These are phyloP conservation scores for Orcinus orca DNA, from an alignment of 2,113 vertebrate genomes.

Conservation along the genomic window DNA sequence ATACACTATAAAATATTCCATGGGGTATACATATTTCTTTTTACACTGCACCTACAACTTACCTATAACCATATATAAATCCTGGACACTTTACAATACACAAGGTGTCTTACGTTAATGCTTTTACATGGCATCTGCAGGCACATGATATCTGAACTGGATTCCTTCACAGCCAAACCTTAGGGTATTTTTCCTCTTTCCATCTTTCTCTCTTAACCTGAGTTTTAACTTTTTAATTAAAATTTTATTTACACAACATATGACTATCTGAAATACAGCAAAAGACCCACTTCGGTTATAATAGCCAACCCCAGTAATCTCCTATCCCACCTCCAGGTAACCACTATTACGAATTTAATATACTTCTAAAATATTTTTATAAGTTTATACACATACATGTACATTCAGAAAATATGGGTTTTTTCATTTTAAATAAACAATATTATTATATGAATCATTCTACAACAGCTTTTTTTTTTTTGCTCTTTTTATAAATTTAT, in stretches of 20 bases:
- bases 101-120: neutral
- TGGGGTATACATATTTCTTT: neutral
- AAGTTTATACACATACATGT: neutral
- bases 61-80: neutral
- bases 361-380: slow-evolving; percentile 7
- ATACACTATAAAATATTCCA: neutral
- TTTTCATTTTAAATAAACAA: neutral
- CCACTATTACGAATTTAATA: neutral
- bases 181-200: neutral
- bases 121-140: neutral
- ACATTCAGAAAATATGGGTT: neutral
- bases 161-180: neutral
- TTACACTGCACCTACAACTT: neutral
- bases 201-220: neutral
- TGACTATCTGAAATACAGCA: neutral
- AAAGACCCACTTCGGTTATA: neutral
- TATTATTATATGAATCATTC: neutral
- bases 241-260: neutral
- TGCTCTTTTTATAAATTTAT: too few species aligned
- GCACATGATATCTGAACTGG: neutral
- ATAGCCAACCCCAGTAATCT: neutral
- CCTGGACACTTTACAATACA: neutral
- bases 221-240: slow-evolving; percentile 21
- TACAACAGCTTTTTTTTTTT: neutral
- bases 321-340: neutral